phyloP scores from a whole-genome alignment of 2,113 vertebrate genomes.

The Okapia johnstoni region DNA sequence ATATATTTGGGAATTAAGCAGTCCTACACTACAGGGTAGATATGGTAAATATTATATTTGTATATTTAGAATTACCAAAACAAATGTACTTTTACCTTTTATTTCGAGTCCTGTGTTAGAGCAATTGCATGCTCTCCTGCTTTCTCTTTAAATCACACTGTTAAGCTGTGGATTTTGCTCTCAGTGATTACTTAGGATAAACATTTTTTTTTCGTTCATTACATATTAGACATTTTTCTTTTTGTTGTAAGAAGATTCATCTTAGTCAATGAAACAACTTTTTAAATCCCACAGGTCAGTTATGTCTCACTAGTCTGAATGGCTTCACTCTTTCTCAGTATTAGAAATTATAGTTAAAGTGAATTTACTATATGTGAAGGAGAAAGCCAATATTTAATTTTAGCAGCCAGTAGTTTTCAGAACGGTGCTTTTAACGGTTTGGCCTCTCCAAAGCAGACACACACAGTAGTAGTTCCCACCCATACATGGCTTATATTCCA shows the following conservation, averaged over 20 bases:
- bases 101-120: slow-evolving; percentile 57
- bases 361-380: slow-evolving; percentile 30
- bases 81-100: slow-evolving; percentile 55
- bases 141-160: slow-evolving; percentile 56
- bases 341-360: slow-evolving; percentile 47
- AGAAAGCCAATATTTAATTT: slow-evolving; percentile 43
- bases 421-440: slow-evolving; percentile 28
- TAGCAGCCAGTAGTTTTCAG: slow-evolving; percentile 19
- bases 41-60: slow-evolving; percentile 64
- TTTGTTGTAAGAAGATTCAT: slow-evolving; percentile 51
- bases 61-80: slow-evolving; percentile 62
- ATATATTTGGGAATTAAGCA: slow-evolving; percentile 60
- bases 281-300: slow-evolving; percentile 53
- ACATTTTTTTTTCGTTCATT: slow-evolving; percentile 48
- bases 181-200: slow-evolving; percentile 48
- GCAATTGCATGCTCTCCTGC: slow-evolving; percentile 61
- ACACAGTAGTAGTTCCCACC: neutral
- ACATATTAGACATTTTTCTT: slow-evolving; percentile 56
- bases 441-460: neutral
- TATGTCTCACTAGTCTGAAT: slow-evolving; percentile 58
- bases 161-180: slow-evolving; percentile 61
- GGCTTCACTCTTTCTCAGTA: slow-evolving; percentile 44
- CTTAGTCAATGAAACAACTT: slow-evolving; percentile 60
- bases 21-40: slow-evolving; percentile 63
- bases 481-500: neutral